A percentile compares a stretch with the other conserved stretches of the same genome.
Evolutionary conservation across 2,797 vertebrate genomes (phyloP).

Genomic region (Gila robusta): DNA sequence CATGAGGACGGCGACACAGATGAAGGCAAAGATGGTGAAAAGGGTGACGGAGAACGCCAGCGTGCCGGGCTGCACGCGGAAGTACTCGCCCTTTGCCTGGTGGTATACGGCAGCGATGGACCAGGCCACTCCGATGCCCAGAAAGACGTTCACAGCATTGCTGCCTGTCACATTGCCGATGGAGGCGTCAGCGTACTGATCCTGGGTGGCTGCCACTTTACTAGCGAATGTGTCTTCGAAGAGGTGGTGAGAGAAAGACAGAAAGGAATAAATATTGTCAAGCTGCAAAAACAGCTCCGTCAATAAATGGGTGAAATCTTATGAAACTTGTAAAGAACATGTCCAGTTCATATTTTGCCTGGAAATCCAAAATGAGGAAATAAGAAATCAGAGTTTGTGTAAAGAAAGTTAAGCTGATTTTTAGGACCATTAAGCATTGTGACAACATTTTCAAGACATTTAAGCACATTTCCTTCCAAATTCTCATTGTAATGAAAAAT

Average conservation of each 20-base stretch:
- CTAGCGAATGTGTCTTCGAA: constrained; percentile 91
- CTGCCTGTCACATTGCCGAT: constrained; percentile 98
- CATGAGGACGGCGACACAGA: constrained; percentile 92
- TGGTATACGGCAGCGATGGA: constrained; percentile 96
- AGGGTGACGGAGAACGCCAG: constrained; percentile 97
- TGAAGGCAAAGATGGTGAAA: constrained; percentile 97
- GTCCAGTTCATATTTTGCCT: not conserved
- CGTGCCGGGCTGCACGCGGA: constrained; percentile 89
- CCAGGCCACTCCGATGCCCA: constrained; percentile 97
- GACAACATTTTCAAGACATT: not conserved
- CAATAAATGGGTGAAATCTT: not conserved
- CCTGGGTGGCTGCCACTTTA: constrained; percentile 93
- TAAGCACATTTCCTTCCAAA: not conserved
- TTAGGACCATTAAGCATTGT: not conserved
- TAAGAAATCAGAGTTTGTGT: not conserved
- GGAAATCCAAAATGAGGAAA: not conserved
- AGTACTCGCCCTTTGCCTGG: constrained; percentile 79
- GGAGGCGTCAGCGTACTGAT: constrained; percentile 96
- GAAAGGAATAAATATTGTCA: not conserved
- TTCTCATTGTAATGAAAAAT: not conserved
- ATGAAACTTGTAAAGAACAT: not conserved
- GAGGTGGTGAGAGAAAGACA: not conserved
- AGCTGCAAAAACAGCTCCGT: constrained; percentile 12
- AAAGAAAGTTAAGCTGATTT: not conserved
- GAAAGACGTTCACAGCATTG: constrained; percentile 96